phyloP scores from a whole-genome alignment of 2,888 invertebrate genomes.

The Sturmia bella region DNA sequence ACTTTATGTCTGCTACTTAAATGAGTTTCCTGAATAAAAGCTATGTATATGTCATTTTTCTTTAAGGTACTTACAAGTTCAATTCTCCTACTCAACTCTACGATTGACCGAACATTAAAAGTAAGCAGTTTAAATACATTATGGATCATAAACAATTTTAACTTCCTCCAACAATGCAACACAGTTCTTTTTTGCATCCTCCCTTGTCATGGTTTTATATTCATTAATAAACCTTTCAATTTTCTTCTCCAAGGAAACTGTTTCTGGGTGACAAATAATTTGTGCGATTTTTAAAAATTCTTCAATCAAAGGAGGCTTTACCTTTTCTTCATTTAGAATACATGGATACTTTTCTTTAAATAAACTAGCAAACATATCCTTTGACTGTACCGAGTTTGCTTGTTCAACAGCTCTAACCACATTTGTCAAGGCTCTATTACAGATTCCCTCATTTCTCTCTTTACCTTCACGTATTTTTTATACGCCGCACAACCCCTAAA shows the following conservation, averaged over 20 bases:
- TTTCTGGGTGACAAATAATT: no score
- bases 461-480: not conserved
- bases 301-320: not conserved
- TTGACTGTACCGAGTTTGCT: not conserved
- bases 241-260: no score
- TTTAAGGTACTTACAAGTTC: not conserved
- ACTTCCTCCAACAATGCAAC: no score
- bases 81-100: no score
- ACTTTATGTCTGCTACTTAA: not conserved
- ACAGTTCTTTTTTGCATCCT: no score
- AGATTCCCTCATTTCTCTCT: not conserved
- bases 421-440: no score
- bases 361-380: not conserved
- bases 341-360: not conserved
- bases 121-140: no score
- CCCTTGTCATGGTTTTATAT: no score
- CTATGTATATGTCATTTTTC: slow-evolving; percentile 52
- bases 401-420: not conserved
- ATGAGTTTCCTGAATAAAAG: slow-evolving; percentile 2
- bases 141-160: no score
- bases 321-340: not conserved
- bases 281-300: no score
- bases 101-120: no score
- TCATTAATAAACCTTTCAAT: no score
- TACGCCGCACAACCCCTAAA: not conserved